These are phyloP conservation scores for Gasteruption jaculator DNA, from an alignment of 2,888 invertebrate genomes.

Conservation along the genomic window DNA sequence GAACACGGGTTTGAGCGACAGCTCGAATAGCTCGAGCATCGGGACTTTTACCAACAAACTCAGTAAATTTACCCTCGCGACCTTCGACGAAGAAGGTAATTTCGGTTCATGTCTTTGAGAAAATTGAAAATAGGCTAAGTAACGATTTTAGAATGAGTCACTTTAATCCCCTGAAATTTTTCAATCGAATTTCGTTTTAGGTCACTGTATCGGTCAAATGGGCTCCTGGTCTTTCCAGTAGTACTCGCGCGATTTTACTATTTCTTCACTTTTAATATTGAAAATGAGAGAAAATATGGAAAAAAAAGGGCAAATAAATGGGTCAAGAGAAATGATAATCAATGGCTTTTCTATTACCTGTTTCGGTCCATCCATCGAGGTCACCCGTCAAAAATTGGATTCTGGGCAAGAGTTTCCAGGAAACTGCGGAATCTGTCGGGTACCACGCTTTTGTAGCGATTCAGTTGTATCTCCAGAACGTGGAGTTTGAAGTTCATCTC, in stretches of 20 bases:
- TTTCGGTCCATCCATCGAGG: no score
- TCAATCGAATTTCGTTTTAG: constrained; percentile 38
- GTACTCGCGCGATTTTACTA: no score
- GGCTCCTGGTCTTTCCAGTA: constrained; percentile 74
- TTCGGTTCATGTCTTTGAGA: constrained; percentile 4
- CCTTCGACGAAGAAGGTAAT: constrained; percentile 79
- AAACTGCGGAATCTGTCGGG: constrained; percentile 52
- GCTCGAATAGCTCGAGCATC: constrained; percentile 33
- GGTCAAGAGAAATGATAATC: no score
- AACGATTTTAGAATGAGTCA: neutral
- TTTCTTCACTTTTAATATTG: no score
- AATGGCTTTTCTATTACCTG: no score
- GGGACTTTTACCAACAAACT: constrained; percentile 73
- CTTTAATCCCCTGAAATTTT: constrained; percentile 1
- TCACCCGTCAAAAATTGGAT: constrained; percentile 10
- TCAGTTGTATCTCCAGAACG: constrained; percentile 60
- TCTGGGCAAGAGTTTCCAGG: constrained; percentile 30
- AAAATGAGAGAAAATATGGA: no score
- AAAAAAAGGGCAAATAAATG: no score
- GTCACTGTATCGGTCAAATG: constrained; percentile 81
- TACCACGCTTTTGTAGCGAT: constrained; percentile 59
- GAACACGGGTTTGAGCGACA: constrained; percentile 39
- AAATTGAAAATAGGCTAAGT: constrained; percentile 1
- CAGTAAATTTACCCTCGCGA: constrained; percentile 79
- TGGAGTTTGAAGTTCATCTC: constrained; percentile 54